Evolutionary conservation across 1,140 invertebrate genomes (phyloP), one percentile per base, ranked within the genome.

Genomic region (Cydia fagiglandana): DNA sequence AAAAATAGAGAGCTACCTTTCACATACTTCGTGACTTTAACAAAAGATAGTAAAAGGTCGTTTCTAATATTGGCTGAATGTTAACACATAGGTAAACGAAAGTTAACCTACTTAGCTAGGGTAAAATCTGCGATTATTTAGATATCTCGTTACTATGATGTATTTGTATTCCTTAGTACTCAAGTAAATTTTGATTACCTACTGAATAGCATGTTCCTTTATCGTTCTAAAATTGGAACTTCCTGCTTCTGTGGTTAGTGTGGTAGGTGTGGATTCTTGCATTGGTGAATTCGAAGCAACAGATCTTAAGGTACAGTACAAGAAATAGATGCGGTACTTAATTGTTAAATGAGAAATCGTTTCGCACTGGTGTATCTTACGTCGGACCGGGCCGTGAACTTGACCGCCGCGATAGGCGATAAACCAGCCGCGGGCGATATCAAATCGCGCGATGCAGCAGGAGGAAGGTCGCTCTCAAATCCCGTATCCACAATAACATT

Each of bases 331-430:
- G 12, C 56, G 12, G n/a, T 9, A 53, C 7, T 7, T 53, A 61
- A 61, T 4, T 56, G 53, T 12, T 61, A 9, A 81, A 68, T 79
- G 75, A 82, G 80, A 76, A 81, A 80, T 78, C 78, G 75, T 81
- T 75, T 78, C 77, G 76, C 77, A 83, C 78, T 78, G 77, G 74
- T 73, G 68, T 73, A 28, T 75, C 79, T 76, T 73, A 47, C 75
- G 73, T 81, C 38, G 15, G 47, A 50, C 47, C 47, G 20, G 83
- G 75, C 86, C 87, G 81, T 88, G 87, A 90, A 90, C 88, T 90
- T 90, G 86, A 90, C 86, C 84, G 82, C 80, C 56, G 81, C 83
- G 83, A 87, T 84, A 83, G 83, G 83, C 82, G 83, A 85, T 78
- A 81, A 24, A 75, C 76, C 76, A 34, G 53, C 53, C 76, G 45